Conservation (phyloP, 2,888 invertebrate species). For the Agrochola macilenta region DNA sequence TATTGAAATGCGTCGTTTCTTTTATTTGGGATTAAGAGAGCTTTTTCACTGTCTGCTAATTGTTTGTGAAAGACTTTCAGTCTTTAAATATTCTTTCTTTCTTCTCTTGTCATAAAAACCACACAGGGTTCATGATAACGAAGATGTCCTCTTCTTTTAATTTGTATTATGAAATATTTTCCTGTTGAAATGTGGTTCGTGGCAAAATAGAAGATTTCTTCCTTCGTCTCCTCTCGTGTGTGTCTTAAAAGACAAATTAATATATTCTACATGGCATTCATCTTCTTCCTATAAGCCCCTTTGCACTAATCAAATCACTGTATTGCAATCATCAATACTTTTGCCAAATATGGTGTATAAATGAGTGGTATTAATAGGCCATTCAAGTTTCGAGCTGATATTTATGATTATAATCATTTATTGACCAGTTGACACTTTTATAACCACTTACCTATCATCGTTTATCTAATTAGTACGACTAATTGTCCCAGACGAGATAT, state of each 20-base stretch:
- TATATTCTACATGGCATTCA: not conserved
- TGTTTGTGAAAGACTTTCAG: slow-evolving; percentile 16
- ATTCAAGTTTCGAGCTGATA: slow-evolving; percentile 3
- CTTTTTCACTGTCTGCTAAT: slow-evolving; percentile 20
- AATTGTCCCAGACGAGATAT: slow-evolving; percentile 34
- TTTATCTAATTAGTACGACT: slow-evolving; percentile 34
- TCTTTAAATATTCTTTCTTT: not conserved
- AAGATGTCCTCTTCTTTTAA: not conserved
- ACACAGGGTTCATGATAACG: too few species aligned
- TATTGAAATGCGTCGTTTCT: slow-evolving; percentile 49
- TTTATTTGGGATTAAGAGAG: slow-evolving; percentile 32
- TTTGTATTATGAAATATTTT: not conserved
- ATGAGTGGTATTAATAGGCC: not conserved
- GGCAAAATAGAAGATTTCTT: not conserved
- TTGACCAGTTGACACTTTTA: slow-evolving; percentile 11
- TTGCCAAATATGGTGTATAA: not conserved
- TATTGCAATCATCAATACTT: not conserved
- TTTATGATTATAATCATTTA: slow-evolving; percentile 10
- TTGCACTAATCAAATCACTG: not conserved
- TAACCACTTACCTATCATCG: not conserved
- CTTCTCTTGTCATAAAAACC: not conserved
- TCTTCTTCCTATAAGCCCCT: not conserved
- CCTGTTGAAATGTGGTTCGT: not conserved
- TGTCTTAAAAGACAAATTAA: not conserved
- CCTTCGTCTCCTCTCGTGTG: not conserved